These are phyloP conservation scores for Pristionchus exspectatus DNA, from an alignment of 2,888 invertebrate genomes.

Conservation along the genomic window DNA sequence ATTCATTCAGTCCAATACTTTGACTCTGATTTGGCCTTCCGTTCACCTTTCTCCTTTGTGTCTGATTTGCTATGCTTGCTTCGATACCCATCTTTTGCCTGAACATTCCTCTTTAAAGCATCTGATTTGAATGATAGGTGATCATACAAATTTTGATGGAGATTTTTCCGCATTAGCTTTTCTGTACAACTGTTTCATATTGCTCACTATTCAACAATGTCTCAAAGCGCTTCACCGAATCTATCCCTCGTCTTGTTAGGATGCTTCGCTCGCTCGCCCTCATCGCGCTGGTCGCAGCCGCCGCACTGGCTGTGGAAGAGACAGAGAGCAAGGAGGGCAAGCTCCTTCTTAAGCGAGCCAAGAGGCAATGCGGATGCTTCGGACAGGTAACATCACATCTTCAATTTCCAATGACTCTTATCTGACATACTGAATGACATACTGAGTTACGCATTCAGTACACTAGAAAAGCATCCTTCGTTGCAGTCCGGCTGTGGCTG, in stretches of 20 bases:
- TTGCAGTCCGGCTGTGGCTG: conserved; percentile 52
- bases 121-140: too few relatives aligned
- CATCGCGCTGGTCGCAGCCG: neutral
- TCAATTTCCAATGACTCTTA: neutral
- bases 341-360: neutral
- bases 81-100: too few relatives aligned
- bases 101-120: too few relatives aligned
- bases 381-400: neutral
- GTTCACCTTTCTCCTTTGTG: too few relatives aligned
- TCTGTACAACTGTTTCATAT: neutral
- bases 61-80: too few relatives aligned
- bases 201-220: neutral
- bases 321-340: conserved; percentile 1
- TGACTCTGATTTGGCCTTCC: neutral
- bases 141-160: neutral
- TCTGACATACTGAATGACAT: neutral
- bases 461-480: neutral
- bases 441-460: neutral
- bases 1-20: neutral
- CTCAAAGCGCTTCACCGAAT: neutral
- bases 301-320: neutral
- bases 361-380: conserved; percentile 42
- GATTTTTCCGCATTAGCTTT: neutral
- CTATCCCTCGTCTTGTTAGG: neutral
- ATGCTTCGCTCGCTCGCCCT: conserved; percentile 25